phyloP scores from a whole-genome alignment of 2,797 vertebrate genomes.

The Lates japonicus region DNA sequence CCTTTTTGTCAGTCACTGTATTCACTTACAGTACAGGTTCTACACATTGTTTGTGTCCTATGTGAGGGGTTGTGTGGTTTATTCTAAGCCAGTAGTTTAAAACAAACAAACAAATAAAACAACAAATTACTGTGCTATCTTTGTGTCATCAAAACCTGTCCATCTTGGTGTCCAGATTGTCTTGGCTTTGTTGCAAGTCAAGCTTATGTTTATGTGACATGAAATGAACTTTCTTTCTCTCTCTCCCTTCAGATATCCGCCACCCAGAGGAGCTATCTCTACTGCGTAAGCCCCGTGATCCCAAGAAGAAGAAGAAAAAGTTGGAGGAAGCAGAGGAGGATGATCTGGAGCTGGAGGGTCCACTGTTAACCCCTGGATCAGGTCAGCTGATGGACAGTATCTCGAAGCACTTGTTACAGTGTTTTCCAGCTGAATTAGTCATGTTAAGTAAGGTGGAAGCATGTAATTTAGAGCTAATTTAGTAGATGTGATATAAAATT shows the following conservation, averaged over 20 bases:
- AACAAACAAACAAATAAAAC: neutral
- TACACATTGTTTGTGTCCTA: slow-evolving; percentile 10
- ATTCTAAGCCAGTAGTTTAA: slow-evolving; percentile 41
- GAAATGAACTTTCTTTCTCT: slow-evolving; percentile 24
- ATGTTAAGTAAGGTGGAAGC: neutral
- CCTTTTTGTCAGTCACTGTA: slow-evolving; percentile 10
- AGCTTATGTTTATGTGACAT: slow-evolving; percentile 40
- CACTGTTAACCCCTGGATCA: slow-evolving; percentile 95
- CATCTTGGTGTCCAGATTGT: neutral
- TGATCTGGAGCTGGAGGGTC: slow-evolving; percentile 94
- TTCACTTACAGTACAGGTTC: slow-evolving; percentile 19
- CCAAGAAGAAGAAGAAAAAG: slow-evolving; percentile 99
- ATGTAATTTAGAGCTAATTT: neutral
- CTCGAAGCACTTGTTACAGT: neutral
- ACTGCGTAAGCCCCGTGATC: slow-evolving; percentile 97
- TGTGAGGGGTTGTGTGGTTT: slow-evolving; percentile 21
- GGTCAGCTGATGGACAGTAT: slow-evolving; percentile 80
- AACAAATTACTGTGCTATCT: slow-evolving; percentile 42
- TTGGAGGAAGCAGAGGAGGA: slow-evolving; percentile 94
- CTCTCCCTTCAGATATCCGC: slow-evolving; percentile 90
- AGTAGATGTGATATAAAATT: neutral
- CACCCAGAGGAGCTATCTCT: slow-evolving; percentile 98
- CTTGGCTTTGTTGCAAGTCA: slow-evolving; percentile 22
- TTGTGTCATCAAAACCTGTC: slow-evolving; percentile 18
- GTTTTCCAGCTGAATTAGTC: slow-evolving; percentile 1